phyloP scores from a whole-genome alignment of 2,113 vertebrate species.

The Genyomyrus donnyi region DNA sequence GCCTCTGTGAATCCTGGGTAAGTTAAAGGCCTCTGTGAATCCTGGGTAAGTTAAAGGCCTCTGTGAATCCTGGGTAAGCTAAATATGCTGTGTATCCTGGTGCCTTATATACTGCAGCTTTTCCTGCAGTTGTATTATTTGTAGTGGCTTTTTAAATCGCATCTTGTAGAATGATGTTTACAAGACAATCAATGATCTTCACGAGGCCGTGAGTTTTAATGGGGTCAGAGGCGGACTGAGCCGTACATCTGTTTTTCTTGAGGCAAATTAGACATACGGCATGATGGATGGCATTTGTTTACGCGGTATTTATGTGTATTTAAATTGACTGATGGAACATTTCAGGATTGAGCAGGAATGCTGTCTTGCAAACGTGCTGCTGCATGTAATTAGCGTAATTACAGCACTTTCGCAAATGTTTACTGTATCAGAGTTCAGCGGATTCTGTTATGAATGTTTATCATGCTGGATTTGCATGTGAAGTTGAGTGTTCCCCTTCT shows the following conservation, averaged over 20 bases:
- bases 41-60: neutral
- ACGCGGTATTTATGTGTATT: constrained; percentile 34
- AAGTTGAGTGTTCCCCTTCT: neutral
- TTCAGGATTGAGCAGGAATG: constrained; percentile 55
- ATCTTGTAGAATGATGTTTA: neutral
- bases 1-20: neutral
- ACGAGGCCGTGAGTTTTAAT: neutral
- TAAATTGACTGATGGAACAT: constrained; percentile 59
- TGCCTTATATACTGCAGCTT: neutral
- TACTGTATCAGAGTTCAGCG: constrained; percentile 12
- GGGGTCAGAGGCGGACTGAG: neutral
- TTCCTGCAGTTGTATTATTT: neutral
- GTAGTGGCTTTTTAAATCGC: neutral
- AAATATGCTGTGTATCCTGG: neutral
- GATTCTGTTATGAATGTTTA: constrained; percentile 12
- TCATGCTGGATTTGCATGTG: neutral
- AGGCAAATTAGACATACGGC: neutral
- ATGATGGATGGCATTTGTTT: constrained; percentile 5
- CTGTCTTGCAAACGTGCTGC: constrained; percentile 46
- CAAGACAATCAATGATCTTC: neutral
- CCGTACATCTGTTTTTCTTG: constrained; percentile 4
- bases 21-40: neutral
- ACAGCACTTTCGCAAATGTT: constrained; percentile 19
- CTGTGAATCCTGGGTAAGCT: neutral
- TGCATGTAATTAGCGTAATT: constrained; percentile 48